Base-by-base conservation (phyloP, 2,797 vertebrate genomes). In the Sebastes ruberrimus region DNA sequence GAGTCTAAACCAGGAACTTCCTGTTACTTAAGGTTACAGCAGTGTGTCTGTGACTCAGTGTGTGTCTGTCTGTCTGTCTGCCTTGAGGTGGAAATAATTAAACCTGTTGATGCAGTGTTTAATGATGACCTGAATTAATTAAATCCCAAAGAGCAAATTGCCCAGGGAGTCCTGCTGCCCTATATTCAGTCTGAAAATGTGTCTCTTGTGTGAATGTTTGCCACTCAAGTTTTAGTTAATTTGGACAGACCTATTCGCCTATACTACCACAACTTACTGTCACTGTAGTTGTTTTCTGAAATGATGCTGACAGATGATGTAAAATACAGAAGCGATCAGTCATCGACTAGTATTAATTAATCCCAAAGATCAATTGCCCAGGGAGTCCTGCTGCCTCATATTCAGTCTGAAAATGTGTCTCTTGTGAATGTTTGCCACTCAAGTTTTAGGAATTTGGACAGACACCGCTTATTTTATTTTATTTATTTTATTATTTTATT, bases 41-140 rank as follows among this genome's bases (percentile, higher is more conserved):
- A 10, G 23, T 55, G 53, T 7, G 10, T 7, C 18, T 20, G 20
- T 10, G 35, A 13, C 35, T 35, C 35, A 35, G 35, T 38, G 23
- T 55, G 53, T 7, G n/a, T 53, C 33, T 7, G 23, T 55, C 42
- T 7, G 10, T 1, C 22, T 20, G 20, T 7, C 10, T 22, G 55
- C 8, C 23, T 46, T 18, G 9, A 38, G 27, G 10, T 35, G 22
- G 0, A 46, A 59, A 53, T 81, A 4, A 66, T 38, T 38, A 38
- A 71, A 88, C 90, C 74, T 87, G 89, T 87, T 78, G 83, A 73
- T 60, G 28, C 53, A 2, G 89, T 95, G 81, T 89, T 95, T 94
- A 94, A 93, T 20, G 66, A 13, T 81, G 89, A 81, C 79, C 91
- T 74, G 33, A 64, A 79, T 91, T 89, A 82, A 91, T 92, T 86